Conservation (phyloP, 2,113 vertebrate species). For the Strix aluco region DNA sequence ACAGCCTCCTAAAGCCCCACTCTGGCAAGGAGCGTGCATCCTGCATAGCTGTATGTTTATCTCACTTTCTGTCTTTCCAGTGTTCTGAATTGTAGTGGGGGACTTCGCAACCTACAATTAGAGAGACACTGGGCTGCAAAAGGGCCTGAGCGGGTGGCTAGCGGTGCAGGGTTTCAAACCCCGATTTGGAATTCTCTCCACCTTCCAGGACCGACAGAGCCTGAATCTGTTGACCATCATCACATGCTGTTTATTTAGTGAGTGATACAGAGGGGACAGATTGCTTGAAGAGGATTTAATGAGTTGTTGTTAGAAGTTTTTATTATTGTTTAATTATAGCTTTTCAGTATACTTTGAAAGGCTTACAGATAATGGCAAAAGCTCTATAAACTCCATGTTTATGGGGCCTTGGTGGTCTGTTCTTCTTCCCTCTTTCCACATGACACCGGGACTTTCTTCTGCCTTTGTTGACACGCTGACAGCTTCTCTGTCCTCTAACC, state of each 20-base stretch:
- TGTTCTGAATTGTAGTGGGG: neutral
- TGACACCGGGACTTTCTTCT: neutral
- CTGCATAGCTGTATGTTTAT: neutral
- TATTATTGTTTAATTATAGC: neutral
- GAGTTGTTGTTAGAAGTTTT: neutral
- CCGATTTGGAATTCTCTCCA: neutral
- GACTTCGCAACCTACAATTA: neutral
- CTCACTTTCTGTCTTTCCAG: neutral
- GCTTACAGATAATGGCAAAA: neutral
- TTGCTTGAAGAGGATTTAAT: neutral
- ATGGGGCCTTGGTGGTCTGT: neutral
- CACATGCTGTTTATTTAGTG: neutral
- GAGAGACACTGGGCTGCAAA: neutral
- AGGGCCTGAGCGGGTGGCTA: neutral
- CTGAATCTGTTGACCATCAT: neutral
- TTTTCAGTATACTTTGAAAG: neutral
- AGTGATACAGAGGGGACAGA: neutral
- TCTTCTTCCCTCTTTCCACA: neutral
- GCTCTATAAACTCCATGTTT: neutral
- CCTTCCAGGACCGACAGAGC: neutral
- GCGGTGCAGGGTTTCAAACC: neutral
- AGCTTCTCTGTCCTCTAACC: neutral
- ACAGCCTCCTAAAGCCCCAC: neutral
- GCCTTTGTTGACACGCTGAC: constrained; percentile 7
- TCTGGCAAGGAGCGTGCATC: neutral